Conservation (phyloP, 2,797 vertebrate genomes). For the Hydrolagus colliei region DNA sequence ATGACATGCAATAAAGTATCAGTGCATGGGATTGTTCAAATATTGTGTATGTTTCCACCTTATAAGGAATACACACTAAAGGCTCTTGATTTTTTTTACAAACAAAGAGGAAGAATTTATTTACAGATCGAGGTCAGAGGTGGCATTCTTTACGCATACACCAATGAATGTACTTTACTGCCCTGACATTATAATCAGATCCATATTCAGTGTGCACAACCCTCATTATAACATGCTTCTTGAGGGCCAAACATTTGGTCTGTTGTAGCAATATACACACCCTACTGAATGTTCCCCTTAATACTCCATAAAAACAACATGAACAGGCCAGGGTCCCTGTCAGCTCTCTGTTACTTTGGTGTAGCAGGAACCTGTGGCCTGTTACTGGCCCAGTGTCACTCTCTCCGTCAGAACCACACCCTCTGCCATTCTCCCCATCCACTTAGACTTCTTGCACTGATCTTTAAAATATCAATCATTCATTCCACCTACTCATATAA, state of each 20-base stretch:
- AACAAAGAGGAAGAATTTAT: constrained; percentile 7
- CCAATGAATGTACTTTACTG: constrained; percentile 7
- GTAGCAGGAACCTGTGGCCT: no score
- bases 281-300: neutral
- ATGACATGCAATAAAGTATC: neutral
- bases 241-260: neutral
- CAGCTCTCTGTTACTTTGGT: no score
- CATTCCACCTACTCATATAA: no score
- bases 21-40: neutral
- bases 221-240: neutral
- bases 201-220: neutral
- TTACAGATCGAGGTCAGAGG: constrained; percentile 13
- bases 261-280: neutral
- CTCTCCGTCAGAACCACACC: no score
- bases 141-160: constrained; percentile 6
- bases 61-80: neutral
- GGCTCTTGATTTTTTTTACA: neutral
- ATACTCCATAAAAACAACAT: neutral
- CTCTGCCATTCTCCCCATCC: no score
- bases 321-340: no score
- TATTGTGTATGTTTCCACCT: constrained; percentile 20
- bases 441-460: no score
- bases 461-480: no score
- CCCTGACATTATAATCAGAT: constrained; percentile 9
- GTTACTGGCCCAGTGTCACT: no score